A percentile compares a stretch with the other conserved stretches of the same genome.
phyloP scores from a whole-genome alignment of 2,113 vertebrate species.

The Harpagus bidentatus region DNA sequence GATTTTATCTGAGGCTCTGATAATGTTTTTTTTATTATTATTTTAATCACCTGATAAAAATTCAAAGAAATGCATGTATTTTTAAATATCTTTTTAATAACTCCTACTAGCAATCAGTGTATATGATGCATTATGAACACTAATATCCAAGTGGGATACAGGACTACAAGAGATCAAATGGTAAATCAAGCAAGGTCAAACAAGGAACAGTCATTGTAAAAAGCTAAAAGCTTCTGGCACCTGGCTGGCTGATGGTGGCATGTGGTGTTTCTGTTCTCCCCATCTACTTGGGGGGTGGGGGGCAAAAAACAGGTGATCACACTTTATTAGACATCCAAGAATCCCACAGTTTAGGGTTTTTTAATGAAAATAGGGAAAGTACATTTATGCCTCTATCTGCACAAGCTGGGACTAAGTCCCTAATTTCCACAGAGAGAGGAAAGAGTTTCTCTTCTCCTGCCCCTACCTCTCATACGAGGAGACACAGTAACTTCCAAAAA shows the following conservation, averaged over 20 bases:
- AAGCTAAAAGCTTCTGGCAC: not conserved
- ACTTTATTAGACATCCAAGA: not conserved
- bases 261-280: not conserved
- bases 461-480: not conserved
- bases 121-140: not conserved
- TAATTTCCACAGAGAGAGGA: not conserved
- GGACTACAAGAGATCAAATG: not conserved
- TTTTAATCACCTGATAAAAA: not conserved
- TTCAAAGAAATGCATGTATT: not conserved
- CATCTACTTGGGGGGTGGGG: not conserved
- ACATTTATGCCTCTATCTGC: not conserved
- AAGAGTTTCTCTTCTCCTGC: not conserved
- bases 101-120: not conserved
- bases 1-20: not conserved
- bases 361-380: not conserved
- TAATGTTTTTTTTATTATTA: not conserved
- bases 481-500: not conserved
- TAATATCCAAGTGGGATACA: not conserved
- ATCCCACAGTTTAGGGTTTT: not conserved
- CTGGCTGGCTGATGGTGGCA: not conserved
- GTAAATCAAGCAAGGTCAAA: not conserved
- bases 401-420: not conserved
- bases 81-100: not conserved
- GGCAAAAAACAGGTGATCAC: not conserved
- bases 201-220: not conserved